These are phyloP conservation scores for Anguilla anguilla DNA, from an alignment of 2,797 vertebrate species.

Conservation along the genomic window DNA sequence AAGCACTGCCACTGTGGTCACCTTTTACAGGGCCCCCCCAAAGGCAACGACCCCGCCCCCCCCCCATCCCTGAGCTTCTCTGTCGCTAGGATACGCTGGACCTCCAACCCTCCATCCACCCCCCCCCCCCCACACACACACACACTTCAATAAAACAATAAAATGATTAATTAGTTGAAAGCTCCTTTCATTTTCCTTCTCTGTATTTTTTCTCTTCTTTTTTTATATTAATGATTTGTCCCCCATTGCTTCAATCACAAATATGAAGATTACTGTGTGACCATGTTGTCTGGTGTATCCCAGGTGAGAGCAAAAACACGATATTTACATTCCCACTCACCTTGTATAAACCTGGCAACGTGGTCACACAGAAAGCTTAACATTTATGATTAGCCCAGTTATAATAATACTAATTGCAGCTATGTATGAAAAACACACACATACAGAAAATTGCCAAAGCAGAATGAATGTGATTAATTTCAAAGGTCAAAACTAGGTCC, in stretches of 20 bases:
- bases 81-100: background rate
- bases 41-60: too few relatives aligned
- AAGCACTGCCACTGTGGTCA: background rate
- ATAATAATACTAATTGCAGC: background rate
- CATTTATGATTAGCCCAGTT: background rate
- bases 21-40: too few relatives aligned
- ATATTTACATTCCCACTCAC: background rate
- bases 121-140: too few relatives aligned
- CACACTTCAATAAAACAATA: too few relatives aligned
- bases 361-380: background rate
- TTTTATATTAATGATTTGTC: too few relatives aligned
- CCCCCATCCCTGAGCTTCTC: background rate
- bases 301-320: background rate
- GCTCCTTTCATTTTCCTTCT: too few relatives aligned
- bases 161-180: too few relatives aligned
- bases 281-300: background rate
- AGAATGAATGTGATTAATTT: too few relatives aligned
- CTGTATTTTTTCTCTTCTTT: too few relatives aligned
- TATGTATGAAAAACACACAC: too few relatives aligned
- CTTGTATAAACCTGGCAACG: background rate
- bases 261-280: background rate
- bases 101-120: background rate
- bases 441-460: too few relatives aligned
- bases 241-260: background rate
- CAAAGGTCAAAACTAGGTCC: too few relatives aligned